Conservation (phyloP, 37 sponge, comb jelly and placozoan genomes). For the Haliclona indistincta region DNA sequence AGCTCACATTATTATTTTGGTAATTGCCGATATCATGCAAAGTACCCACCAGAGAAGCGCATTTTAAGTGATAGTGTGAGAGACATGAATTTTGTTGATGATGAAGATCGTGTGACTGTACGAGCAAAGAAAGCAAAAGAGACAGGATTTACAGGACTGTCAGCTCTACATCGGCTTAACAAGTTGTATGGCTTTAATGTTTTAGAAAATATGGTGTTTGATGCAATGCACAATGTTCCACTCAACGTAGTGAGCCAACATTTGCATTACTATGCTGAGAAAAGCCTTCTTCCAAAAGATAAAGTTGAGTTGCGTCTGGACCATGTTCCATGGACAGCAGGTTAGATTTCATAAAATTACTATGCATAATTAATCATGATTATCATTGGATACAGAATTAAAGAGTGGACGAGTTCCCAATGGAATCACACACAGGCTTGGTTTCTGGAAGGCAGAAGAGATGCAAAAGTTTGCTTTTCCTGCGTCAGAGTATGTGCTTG, state of each 20-base stretch:
- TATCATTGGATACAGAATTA: conserved; percentile 14
- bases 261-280: neutral
- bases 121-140: conserved; percentile 17
- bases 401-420: conserved; percentile 48
- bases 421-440: conserved; percentile 23
- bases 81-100: neutral
- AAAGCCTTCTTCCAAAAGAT: neutral
- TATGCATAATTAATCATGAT: neutral
- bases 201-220: conserved; percentile 25
- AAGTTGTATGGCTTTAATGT: neutral
- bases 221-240: conserved; percentile 15
- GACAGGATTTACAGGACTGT: conserved; percentile 18
- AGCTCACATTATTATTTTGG: conserved; percentile 19
- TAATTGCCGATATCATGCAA: conserved; percentile 8
- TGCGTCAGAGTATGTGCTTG: conserved; percentile 44
- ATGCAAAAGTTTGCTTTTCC: conserved; percentile 27
- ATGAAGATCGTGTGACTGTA: conserved; percentile 14
- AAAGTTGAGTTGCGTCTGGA: conserved; percentile 8
- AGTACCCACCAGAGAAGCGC: neutral
- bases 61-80: neutral
- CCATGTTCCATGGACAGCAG: conserved; percentile 31
- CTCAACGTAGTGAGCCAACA: neutral
- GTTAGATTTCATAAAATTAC: conserved; percentile 5
- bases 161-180: conserved; percentile 12
- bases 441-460: conserved; percentile 50